phyloP scores from a whole-genome alignment of 1,140 invertebrate genomes.

The Drosophila prosaltans region DNA sequence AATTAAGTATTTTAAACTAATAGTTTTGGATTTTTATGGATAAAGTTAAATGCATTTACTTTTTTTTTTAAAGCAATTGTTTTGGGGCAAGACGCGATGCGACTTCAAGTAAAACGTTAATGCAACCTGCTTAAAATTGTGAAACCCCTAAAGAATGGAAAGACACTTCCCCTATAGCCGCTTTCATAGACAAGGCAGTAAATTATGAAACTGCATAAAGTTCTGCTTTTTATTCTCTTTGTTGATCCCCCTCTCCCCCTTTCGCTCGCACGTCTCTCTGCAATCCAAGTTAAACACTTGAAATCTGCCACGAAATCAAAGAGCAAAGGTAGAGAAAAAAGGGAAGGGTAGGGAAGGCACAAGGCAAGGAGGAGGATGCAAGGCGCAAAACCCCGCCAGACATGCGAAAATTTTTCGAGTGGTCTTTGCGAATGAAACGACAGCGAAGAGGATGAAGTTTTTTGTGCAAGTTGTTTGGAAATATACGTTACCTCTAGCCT shows the following conservation, averaged over 20 bases:
- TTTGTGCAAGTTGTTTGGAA: slow-evolving; percentile 45
- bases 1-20: slow-evolving; percentile 16
- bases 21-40: slow-evolving; percentile 17
- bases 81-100: not conserved
- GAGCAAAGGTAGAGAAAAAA: slow-evolving; percentile 29
- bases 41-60: slow-evolving; percentile 31
- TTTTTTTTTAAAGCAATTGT: slow-evolving; percentile 26
- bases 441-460: slow-evolving; percentile 34
- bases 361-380: not conserved
- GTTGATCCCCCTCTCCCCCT: not conserved
- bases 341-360: no score
- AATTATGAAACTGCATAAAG: slow-evolving; percentile 64
- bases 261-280: not conserved
- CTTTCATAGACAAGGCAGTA: slow-evolving; percentile 29
- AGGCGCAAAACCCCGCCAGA: slow-evolving; percentile 18
- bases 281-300: slow-evolving; percentile 62
- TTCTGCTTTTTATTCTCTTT: not conserved
- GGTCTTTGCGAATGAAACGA: slow-evolving; percentile 15
- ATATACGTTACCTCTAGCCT: not conserved
- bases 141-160: slow-evolving; percentile 7
- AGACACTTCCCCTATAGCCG: not conserved
- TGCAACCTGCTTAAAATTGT: slow-evolving; percentile 42
- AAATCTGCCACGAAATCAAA: slow-evolving; percentile 71
- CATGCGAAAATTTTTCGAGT: slow-evolving; percentile 38
- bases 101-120: slow-evolving; percentile 22